Evolutionary conservation across 2,797 vertebrate species (phyloP).

Genomic region (Phoeniculus purpureus): DNA sequence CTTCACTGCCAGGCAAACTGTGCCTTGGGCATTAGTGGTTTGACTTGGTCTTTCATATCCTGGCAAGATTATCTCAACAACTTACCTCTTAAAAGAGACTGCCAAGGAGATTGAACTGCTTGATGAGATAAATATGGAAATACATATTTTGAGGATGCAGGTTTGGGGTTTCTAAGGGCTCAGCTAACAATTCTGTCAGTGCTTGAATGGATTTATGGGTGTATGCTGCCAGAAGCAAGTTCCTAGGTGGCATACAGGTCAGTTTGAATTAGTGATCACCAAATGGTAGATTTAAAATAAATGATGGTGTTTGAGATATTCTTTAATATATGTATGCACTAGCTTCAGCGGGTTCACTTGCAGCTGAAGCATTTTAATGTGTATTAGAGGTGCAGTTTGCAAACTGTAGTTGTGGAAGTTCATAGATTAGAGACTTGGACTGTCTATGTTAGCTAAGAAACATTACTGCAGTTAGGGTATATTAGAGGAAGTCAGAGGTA

Average conservation of each 20-base stretch:
- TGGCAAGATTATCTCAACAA: neutral
- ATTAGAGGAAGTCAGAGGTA: neutral
- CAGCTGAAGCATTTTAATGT: neutral
- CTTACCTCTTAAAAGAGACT: neutral
- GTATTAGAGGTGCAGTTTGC: neutral
- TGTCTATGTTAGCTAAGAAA: neutral
- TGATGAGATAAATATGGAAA: slow-evolving; percentile 8
- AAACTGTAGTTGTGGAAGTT: neutral
- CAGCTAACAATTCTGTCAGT: neutral
- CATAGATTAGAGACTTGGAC: neutral
- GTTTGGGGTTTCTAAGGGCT: neutral
- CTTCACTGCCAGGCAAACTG: neutral
- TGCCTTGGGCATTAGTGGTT: neutral
- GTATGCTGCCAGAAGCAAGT: neutral
- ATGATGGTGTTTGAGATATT: rapidly evolving
- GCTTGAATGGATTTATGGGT: neutral
- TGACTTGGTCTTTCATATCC: neutral
- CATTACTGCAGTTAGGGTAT: neutral
- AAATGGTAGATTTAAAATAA: neutral
- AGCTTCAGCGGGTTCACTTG: neutral
- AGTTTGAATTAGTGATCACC: neutral
- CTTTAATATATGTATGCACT: rapidly evolving
- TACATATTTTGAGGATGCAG: neutral
- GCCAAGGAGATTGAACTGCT: neutral
- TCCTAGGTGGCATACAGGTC: neutral